A percentile compares a stretch with the other conserved stretches of the same genome.
Conservation (phyloP, 2,113 vertebrate genomes). For the Cranoglanis bouderius region DNA sequence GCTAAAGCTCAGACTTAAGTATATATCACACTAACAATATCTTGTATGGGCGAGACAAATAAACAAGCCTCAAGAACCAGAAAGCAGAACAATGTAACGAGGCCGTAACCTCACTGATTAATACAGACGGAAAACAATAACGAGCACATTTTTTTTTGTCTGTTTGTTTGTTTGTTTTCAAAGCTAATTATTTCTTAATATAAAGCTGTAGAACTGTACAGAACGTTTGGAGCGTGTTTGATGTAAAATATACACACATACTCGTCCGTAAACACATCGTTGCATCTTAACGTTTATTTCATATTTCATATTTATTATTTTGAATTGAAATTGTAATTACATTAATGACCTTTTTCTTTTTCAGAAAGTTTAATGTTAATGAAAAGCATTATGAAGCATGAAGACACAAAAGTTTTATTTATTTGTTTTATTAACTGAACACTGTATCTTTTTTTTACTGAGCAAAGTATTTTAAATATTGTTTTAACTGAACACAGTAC, state of each 20-base stretch:
- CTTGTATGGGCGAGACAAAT: neutral
- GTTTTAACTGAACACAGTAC: neutral
- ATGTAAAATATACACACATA: neutral
- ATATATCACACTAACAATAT: slow-evolving; percentile 15
- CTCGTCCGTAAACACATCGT: neutral
- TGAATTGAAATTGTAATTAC: too few relatives aligned
- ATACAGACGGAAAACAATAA: neutral
- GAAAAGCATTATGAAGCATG: neutral
- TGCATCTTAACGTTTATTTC: too few relatives aligned
- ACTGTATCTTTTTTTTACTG: neutral
- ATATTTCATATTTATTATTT: neutral
- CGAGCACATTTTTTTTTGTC: neutral
- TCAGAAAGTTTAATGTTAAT: neutral
- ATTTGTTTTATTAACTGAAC: too few relatives aligned
- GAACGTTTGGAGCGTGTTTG: neutral
- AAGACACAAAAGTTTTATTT: neutral
- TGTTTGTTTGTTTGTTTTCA: neutral
- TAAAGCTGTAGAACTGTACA: too few relatives aligned
- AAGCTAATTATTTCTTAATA: neutral
- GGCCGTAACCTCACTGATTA: too few relatives aligned
- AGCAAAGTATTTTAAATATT: neutral
- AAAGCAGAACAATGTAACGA: neutral
- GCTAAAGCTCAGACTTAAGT: slow-evolving; percentile 3
- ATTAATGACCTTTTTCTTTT: neutral
- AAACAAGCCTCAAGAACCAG: neutral